Percentiles rank a stretch among this genome's conserved stretches.
These are phyloP conservation scores for Melangyna quadrimaculata DNA, from an alignment of 2,888 invertebrate genomes.

Conservation along the genomic window DNA sequence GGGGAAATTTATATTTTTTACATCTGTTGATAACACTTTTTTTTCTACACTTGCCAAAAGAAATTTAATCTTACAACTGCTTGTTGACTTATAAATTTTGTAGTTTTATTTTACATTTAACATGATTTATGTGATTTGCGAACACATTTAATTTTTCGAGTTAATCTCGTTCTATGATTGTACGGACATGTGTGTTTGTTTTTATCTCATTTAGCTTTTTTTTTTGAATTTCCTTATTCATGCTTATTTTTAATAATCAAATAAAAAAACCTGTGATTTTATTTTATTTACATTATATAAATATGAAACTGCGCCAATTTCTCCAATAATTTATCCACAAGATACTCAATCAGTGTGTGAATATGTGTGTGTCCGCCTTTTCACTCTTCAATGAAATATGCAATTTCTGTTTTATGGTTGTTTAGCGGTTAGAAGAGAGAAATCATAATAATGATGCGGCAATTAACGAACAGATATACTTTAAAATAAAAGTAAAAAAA, in stretches of 20 bases:
- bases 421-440: constrained; percentile 17
- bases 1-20: too few relatives aligned
- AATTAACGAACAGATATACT: constrained; percentile 46
- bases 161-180: too few relatives aligned
- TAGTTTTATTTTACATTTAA: too few relatives aligned
- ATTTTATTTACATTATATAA: background rate
- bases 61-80: too few relatives aligned
- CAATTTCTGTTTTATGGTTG: constrained; percentile 1
- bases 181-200: too few relatives aligned
- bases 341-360: background rate
- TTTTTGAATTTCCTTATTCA: background rate
- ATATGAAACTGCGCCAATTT: constrained; percentile 20
- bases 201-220: background rate
- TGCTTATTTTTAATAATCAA: too few relatives aligned
- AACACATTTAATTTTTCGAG: too few relatives aligned
- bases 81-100: too few relatives aligned
- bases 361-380: constrained; percentile 2
- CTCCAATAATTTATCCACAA: constrained; percentile 50
- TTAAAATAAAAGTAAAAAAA: constrained; percentile 18
- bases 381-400: background rate
- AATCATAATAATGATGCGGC: constrained; percentile 56
- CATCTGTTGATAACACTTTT: too few relatives aligned
- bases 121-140: too few relatives aligned
- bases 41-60: too few relatives aligned
- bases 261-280: background rate